Conservation (phyloP, 64 coral and sea anemone genomes). For the Montipora foliosa region DNA sequence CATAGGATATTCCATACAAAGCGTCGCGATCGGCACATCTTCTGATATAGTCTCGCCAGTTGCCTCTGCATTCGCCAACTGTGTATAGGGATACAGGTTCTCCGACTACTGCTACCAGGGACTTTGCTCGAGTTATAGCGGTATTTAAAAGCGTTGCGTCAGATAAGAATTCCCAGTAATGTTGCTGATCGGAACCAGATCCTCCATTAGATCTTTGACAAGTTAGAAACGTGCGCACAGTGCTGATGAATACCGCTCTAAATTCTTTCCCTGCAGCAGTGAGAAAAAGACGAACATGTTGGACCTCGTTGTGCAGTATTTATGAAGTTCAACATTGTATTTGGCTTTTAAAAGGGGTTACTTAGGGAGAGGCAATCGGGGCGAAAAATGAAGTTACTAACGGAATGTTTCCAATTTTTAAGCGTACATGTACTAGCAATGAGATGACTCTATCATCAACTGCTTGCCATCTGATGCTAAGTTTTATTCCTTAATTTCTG, state of each 20-base stretch:
- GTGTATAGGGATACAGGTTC: constrained; percentile 78
- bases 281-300: neutral
- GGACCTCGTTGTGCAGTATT: too few species aligned
- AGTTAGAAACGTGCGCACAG: constrained; percentile 51
- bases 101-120: constrained; percentile 75
- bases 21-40: constrained; percentile 41
- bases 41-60: constrained; percentile 79
- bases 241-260: constrained; percentile 62
- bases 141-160: constrained; percentile 82
- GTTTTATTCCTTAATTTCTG: too few species aligned
- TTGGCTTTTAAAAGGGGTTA: too few species aligned
- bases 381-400: too few species aligned
- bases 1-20: constrained; percentile 35
- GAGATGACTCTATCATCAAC: too few species aligned
- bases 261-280: constrained; percentile 53
- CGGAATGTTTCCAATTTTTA: too few species aligned
- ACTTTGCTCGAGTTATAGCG: constrained; percentile 78
- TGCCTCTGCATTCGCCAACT: constrained; percentile 49
- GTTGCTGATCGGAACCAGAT: neutral
- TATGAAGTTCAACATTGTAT: too few species aligned
- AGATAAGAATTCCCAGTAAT: constrained; percentile 71
- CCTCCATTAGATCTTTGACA: neutral
- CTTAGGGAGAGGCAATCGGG: too few species aligned
- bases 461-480: too few species aligned
- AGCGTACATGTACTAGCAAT: too few species aligned